Evolutionary conservation across 2,888 invertebrate genomes (phyloP).

Genomic region (Lasioglossum villosulum): DNA sequence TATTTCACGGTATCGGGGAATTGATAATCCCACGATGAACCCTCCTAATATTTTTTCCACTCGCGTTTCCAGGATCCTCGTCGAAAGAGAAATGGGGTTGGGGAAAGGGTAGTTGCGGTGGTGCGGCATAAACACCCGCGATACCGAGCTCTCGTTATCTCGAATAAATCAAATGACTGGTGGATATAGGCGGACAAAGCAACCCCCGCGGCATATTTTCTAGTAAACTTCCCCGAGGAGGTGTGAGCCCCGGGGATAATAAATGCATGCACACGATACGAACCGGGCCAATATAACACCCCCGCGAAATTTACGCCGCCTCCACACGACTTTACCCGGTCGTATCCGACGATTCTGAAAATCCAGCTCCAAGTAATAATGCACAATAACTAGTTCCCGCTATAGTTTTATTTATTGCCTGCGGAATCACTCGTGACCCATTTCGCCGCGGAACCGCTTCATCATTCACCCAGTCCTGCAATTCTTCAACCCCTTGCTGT

Average conservation of each 20-base stretch:
- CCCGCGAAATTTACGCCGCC: constrained; percentile 58
- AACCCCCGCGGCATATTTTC: constrained; percentile 69
- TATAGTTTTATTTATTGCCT: not conserved
- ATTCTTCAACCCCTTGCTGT: not conserved
- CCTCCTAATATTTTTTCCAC: constrained; percentile 48
- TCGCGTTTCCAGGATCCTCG: constrained; percentile 17
- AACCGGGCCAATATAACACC: constrained; percentile 55
- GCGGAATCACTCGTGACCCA: not conserved
- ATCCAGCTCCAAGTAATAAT: not conserved
- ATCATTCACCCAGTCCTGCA: not conserved
- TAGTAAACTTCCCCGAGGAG: constrained; percentile 69
- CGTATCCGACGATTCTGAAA: not conserved
- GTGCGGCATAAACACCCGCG: constrained; percentile 56
- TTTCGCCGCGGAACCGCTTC: not conserved
- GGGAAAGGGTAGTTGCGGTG: constrained; percentile 20
- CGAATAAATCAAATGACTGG: constrained; percentile 77
- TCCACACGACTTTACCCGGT: not conserved
- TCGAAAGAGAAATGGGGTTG: constrained; percentile 43
- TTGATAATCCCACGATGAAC: constrained; percentile 61
- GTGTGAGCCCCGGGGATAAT: constrained; percentile 62
- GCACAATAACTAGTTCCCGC: not conserved
- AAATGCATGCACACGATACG: constrained; percentile 71
- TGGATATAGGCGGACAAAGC: constrained; percentile 68
- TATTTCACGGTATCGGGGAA: constrained; percentile 35
- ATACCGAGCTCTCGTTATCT: constrained; percentile 68